Conservation (phyloP, 2,113 vertebrate species). For the Oceanodroma tethys region DNA sequence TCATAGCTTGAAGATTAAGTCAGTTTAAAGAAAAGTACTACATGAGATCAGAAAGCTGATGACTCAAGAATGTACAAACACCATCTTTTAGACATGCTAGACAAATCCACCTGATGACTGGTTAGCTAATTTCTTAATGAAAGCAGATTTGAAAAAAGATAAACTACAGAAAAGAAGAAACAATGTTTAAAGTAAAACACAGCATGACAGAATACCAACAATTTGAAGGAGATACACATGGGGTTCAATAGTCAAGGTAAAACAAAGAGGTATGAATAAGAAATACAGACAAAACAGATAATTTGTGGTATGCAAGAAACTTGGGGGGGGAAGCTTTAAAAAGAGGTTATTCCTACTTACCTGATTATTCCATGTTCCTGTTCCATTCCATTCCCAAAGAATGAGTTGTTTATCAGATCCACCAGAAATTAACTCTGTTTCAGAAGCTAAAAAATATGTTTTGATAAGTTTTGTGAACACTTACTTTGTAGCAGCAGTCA, state of each 20-base stretch:
- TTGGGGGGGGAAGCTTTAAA: not conserved
- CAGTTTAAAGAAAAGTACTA: not conserved
- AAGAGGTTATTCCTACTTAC: slow-evolving; percentile 58
- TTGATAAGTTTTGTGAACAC: not conserved
- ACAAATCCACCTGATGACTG: not conserved
- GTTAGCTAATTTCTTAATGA: not conserved
- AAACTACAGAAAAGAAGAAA: not conserved
- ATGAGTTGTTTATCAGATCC: slow-evolving; percentile 88
- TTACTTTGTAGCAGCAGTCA: not conserved
- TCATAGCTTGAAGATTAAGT: not conserved
- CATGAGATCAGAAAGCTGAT: not conserved
- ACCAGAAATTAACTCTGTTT: slow-evolving; percentile 88
- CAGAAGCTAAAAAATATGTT: slow-evolving; percentile 71
- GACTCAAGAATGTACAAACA: not conserved
- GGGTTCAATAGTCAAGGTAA: not conserved
- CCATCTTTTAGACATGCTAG: not conserved
- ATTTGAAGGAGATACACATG: accelerated
- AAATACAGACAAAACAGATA: not conserved
- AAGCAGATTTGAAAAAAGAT: not conserved
- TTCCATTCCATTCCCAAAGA: slow-evolving; percentile 77
- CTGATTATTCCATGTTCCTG: slow-evolving; percentile 72
- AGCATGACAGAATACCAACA: not conserved
- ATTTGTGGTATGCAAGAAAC: not conserved
- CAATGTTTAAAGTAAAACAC: not conserved
- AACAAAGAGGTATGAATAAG: not conserved